Evolutionary conservation across 2,888 invertebrate species (phyloP), one percentile per base, ranked within the genome.

Genomic region (Tachina grossa): DNA sequence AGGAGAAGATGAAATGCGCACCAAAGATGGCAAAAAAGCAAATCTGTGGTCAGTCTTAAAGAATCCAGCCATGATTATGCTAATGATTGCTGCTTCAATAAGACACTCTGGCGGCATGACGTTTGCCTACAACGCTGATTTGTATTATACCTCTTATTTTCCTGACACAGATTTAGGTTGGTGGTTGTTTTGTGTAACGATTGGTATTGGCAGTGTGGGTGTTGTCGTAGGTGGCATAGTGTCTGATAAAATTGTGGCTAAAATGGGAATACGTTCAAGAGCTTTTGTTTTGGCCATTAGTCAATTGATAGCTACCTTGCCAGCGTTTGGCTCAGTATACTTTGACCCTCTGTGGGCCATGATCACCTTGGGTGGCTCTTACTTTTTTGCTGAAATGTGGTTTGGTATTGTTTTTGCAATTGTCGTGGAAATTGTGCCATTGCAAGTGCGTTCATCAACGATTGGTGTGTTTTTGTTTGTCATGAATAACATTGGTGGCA

Each of bases 331-430:
- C 9, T 97, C 97, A 5, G 96, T 97, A 3, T 95, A 96, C 89
- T 96, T 96, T 90, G 95, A 95, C 11, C 97, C 97, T 0, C 93
- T 96, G 1, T 96, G 97, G 94, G 97, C 97, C 6, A 97, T 97
- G 95, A 95, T 97, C 87, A 97, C 97, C 0, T 94, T 97, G 2
- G 97, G 97, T n/a, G 94, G 97, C 84, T 97, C 97, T 1, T 97
- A 97, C 91, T 96, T 97, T 93, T 97, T 97, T 89, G 97, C 97
- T 89, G 97, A 97, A 93, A 97, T 97, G 97, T 98, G 97, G 97
- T 97, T 97, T 92, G 97, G 97, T 68, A 97, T 98, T 87, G 95
- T 97, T 5, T 97, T 97, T 92, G 97, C 97, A 4, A 96, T 97
- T 90, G 94, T 98, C 3, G 97, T 98, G 1, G 97, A 97, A 93